Percentiles rank a stretch among this genome's conserved stretches.
phyloP scores from a whole-genome alignment of 2,797 vertebrate species.

The Australoheros facetus region DNA sequence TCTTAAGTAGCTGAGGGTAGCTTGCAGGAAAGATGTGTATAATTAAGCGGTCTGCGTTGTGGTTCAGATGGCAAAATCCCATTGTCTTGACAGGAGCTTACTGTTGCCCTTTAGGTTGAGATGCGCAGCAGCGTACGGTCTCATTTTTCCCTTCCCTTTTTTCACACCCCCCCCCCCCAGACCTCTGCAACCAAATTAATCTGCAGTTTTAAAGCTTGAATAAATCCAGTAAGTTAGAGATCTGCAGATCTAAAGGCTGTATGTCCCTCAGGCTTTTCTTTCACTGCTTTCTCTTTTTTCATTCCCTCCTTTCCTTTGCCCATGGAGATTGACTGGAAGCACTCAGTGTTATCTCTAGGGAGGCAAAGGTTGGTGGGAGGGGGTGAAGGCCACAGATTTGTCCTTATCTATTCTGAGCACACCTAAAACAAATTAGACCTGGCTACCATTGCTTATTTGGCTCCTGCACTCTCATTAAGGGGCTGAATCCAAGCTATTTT shows the following conservation, averaged over 20 bases:
- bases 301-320: conserved; percentile 65
- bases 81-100: conserved; percentile 85
- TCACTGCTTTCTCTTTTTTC: conserved; percentile 36
- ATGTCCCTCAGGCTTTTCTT: conserved; percentile 76
- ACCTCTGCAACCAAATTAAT: conserved; percentile 80
- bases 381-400: conserved; percentile 80
- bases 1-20: conserved; percentile 65
- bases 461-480: conserved; percentile 79
- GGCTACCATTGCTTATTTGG: conserved; percentile 78
- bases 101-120: conserved; percentile 81
- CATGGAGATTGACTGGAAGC: conserved; percentile 81
- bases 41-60: conserved; percentile 79
- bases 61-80: conserved; percentile 80
- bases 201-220: conserved; percentile 82
- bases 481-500: conserved; percentile 73
- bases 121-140: conserved; percentile 50
- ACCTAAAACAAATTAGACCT: conserved; percentile 87
- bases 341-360: conserved; percentile 82
- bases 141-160: conserved; percentile 50
- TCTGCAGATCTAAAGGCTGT: conserved; percentile 79
- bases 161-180: conserved; percentile 54
- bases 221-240: conserved; percentile 82
- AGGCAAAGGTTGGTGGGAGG: conserved; percentile 81
- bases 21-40: conserved; percentile 74
- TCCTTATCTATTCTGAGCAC: conserved; percentile 87